Base-by-base conservation (phyloP, 2,797 vertebrate species). In the Adelosebastes latens region DNA sequence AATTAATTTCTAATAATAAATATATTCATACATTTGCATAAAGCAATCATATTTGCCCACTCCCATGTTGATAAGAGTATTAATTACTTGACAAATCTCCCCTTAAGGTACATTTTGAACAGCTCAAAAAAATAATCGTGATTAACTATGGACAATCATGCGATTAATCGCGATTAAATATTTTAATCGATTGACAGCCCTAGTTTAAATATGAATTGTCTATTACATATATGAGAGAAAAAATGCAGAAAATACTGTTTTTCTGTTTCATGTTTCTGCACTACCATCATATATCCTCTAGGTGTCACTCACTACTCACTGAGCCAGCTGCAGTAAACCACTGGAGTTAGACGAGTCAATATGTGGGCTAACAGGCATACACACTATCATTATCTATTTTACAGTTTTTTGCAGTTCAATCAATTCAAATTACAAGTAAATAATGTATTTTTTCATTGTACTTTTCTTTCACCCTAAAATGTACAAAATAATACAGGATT, bases 221-320 rank as follows among this genome's bases (percentile, higher is more conserved):
- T 75, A 12, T 42, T 5, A n/a, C 11, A 46, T 34, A 25, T 25
- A 16, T 61, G 16, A 61, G 18, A 16, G 39, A 53, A 66, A 58
- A 56, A 16, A 31, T 8, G 16, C 12, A 63, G 14, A 11, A 65
- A 22, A 32, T 18, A 8, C 2, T 39, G 8, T 34, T 77, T 78
- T 72, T 69, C 8, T 39, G 20, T 5, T 27, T n/a, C 13, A 60
- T 39, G 10, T 34, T 55, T 67, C 13, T 92, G 88, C 80, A 91
- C 34, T 94, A 76, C 75, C 59, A 34, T 0, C 9, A 68, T 69
- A 73, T 52, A 6, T 65, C 88, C 95, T 83, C 90, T 92, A 92
- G 93, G 73, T 93, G 94, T 84, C 93, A 71, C 81, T 79, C 83
- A 73, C 27, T 42, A n/a, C 65, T 29, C 56, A 79, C 39, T 69